Evolutionary conservation across 2,888 invertebrate species (phyloP).

Genomic region (Ganaspis brasiliensis): DNA sequence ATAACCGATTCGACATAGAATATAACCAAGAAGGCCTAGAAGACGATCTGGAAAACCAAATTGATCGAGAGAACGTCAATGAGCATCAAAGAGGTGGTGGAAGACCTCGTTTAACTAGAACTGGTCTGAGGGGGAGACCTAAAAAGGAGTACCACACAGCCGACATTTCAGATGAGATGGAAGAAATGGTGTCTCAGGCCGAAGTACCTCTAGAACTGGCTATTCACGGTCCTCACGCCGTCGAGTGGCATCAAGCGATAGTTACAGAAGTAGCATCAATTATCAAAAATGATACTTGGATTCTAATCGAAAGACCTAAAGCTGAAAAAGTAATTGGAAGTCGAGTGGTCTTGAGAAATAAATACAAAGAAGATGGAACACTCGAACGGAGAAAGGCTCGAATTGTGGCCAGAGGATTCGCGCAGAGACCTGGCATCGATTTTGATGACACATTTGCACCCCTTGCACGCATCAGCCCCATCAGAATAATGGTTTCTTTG

Average conservation of each 20-base stretch:
- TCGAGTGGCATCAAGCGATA: constrained; percentile 48
- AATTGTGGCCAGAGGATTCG: constrained; percentile 56
- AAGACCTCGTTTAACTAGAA: too few relatives aligned
- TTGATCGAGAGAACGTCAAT: too few relatives aligned
- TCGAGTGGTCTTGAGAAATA: too few relatives aligned
- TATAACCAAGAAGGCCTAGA: too few relatives aligned
- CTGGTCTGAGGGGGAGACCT: too few relatives aligned
- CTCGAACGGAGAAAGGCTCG: constrained; percentile 55
- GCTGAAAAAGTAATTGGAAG: too few relatives aligned
- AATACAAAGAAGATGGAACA: constrained; percentile 51
- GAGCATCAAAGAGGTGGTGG: too few relatives aligned
- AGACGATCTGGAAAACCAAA: too few relatives aligned
- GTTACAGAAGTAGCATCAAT: constrained; percentile 46
- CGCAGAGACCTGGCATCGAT: too few relatives aligned
- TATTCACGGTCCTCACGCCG: constrained; percentile 26
- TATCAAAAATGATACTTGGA: constrained; percentile 53
- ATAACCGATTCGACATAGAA: too few relatives aligned
- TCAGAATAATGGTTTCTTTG: constrained; percentile 48
- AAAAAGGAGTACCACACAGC: too few relatives aligned
- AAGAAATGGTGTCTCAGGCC: constrained; percentile 1
- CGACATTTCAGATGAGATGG: too few relatives aligned
- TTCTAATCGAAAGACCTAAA: constrained; percentile 43
- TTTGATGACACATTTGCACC: constrained; percentile 54
- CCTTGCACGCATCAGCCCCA: constrained; percentile 37
- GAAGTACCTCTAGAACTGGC: constrained; percentile 49